Percentiles rank a stretch among this genome's conserved stretches.
phyloP scores from a whole-genome alignment of 1,140 invertebrate species.

The Solenopsis invicta region DNA sequence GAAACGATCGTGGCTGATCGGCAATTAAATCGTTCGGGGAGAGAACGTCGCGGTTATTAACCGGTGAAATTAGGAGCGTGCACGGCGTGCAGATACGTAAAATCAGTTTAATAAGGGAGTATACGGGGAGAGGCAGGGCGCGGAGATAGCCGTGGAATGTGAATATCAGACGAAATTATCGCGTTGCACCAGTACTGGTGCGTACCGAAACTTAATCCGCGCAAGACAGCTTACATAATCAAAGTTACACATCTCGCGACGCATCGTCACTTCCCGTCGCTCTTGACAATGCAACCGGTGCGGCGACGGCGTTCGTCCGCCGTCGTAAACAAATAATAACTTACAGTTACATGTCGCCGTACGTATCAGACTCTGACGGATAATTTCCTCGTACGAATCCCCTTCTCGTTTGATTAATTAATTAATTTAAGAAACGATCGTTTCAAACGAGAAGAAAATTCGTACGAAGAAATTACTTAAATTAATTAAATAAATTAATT shows the following conservation, averaged over 20 bases:
- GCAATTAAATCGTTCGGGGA: conserved; percentile 25
- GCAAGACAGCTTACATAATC: conserved; percentile 50
- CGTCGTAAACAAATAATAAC: conserved; percentile 32
- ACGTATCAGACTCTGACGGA: background rate
- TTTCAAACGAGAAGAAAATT: too few relatives aligned
- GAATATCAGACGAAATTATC: conserved; percentile 61
- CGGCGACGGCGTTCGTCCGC: background rate
- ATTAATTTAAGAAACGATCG: too few relatives aligned
- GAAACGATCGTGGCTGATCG: conserved; percentile 16
- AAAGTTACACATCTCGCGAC: conserved; percentile 6
- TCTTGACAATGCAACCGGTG: background rate
- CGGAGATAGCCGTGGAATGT: conserved; percentile 47
- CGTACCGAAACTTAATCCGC: conserved; percentile 35
- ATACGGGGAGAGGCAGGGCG: background rate
- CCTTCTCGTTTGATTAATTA: background rate
- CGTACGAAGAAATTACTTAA: too few relatives aligned
- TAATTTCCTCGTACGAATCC: background rate
- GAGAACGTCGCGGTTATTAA: conserved; percentile 34
- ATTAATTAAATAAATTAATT: too few relatives aligned
- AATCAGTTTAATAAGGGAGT: conserved; percentile 43
- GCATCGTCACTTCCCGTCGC: conserved; percentile 15
- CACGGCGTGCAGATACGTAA: conserved; percentile 22
- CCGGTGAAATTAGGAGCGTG: conserved; percentile 44
- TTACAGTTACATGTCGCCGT: background rate
- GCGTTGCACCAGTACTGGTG: conserved; percentile 38